phyloP scores from a whole-genome alignment of 2,888 invertebrate species.

The Glaucopsyche alexis region DNA sequence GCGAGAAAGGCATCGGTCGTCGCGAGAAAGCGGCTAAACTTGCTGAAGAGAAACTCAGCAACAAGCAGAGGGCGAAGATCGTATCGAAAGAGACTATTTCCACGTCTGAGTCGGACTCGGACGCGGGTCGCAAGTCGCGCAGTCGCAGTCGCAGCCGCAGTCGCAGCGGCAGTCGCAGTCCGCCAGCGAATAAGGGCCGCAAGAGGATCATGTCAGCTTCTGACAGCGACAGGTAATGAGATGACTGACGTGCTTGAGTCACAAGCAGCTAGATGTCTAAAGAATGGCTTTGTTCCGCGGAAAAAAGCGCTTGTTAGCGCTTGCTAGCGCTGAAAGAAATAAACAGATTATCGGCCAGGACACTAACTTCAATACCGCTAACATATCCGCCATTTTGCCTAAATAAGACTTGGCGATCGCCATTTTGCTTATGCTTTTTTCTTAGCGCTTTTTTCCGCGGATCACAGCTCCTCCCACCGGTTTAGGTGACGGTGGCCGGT shows the following conservation, averaged over 20 bases:
- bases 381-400: no score
- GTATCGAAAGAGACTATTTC: conserved; percentile 97
- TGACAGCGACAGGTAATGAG: conserved; percentile 71
- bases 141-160: conserved; percentile 41
- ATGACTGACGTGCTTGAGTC: neutral
- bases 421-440: no score
- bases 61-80: conserved; percentile 92
- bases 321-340: no score
- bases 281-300: no score
- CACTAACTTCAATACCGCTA: no score
- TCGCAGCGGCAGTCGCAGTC: conserved; percentile 66
- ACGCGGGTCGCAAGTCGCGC: conserved; percentile 49
- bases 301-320: no score
- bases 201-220: conserved; percentile 83
- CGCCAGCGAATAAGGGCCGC: conserved; percentile 71
- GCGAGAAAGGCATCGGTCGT: conserved; percentile 67
- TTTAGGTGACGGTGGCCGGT: no score
- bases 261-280: no score
- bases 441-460: no score
- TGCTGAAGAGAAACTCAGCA: conserved; percentile 85
- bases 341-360: no score
- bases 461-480: no score
- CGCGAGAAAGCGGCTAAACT: conserved; percentile 61
- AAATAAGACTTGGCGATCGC: no score
- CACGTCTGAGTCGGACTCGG: conserved; percentile 90